A percentile compares a stretch with the other conserved stretches of the same genome.
Evolutionary conservation across 2,113 vertebrate species (phyloP).

Genomic region (Mesocricetus auratus): DNA sequence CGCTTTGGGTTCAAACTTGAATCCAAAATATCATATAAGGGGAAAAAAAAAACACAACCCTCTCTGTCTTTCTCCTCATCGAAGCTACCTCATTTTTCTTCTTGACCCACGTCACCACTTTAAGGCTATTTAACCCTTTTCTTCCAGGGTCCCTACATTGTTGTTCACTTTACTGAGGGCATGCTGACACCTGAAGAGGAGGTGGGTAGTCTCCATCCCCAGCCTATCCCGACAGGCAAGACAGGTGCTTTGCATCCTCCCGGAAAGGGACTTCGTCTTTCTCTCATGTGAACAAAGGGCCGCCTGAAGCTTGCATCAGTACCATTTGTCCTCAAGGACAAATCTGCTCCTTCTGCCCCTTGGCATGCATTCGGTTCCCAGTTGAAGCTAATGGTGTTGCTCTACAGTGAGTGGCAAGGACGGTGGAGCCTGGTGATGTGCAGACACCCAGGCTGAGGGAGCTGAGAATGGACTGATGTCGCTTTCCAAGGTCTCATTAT

Average conservation of each 20-base stretch:
- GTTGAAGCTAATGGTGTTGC: neutral
- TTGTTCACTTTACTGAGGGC: neutral
- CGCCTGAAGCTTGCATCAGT: neutral
- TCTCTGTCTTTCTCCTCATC: neutral
- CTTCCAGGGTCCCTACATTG: neutral
- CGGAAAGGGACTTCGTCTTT: neutral
- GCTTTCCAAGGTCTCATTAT: neutral
- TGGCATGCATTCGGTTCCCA: constrained; percentile 13
- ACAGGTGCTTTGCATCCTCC: neutral
- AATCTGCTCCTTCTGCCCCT: neutral
- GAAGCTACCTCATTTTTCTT: neutral
- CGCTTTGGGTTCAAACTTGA: neutral
- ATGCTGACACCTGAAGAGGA: neutral
- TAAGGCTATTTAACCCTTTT: neutral
- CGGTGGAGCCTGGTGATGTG: neutral
- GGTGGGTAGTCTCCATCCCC: neutral
- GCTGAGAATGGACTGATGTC: neutral
- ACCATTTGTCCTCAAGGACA: neutral
- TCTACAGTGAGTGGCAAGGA: neutral
- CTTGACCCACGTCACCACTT: neutral
- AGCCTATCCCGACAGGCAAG: neutral
- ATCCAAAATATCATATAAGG: neutral
- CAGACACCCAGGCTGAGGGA: neutral
- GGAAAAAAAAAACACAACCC: neutral
- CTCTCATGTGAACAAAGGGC: constrained; percentile 14